Evolutionary conservation across 1,140 invertebrate species (phyloP), one percentile per base, ranked within the genome.

Genomic region (Dendrolimus kikuchii): DNA sequence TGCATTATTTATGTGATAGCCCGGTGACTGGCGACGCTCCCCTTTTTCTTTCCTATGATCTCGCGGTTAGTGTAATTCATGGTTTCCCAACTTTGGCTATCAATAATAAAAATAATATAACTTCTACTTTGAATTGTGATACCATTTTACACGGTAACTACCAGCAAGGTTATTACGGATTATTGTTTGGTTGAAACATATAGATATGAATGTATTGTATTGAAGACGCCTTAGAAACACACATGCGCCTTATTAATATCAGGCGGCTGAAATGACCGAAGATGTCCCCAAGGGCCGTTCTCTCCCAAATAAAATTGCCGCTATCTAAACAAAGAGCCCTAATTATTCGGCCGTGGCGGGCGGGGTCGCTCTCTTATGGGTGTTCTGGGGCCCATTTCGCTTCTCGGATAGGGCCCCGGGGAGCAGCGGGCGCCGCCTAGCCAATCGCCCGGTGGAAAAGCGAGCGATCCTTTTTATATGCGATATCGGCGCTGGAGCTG

Each of bases 321-420:
- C 85, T 88, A 88, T 88, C 85, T 88, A 88, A 88, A 88, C 87
- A 88, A 88, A 88, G 87, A 88, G 87, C 87, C 85, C 87, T 88
- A 88, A 88, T 88, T 88, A 88, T 88, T 88, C 87, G 87, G 82
- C 84, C 82, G 82, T 84, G 86, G 85, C 85, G 83, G 85, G 81
- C 78, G 84, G 82, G 82, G 87, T 84, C 78, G 81, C 80, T 86
- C 82, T 86, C 84, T 88, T 88, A 88, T 86, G 87, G 83, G 82
- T 85, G 84, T 86, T 86, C 78, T 71, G 87, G 87, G 87, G 81
- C 81, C 87, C 83, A 86, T 88, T 87, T 86, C 80, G 80, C 77
- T 82, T 81, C 84, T 86, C 80, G 80, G 86, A 87, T 87, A 86
- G 84, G 75, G 76, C 85, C 79, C 85, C 55, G 49, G 77, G 84